phyloP scores from a whole-genome alignment of 2,113 vertebrate species.

The Odocoileus hemionus region DNA sequence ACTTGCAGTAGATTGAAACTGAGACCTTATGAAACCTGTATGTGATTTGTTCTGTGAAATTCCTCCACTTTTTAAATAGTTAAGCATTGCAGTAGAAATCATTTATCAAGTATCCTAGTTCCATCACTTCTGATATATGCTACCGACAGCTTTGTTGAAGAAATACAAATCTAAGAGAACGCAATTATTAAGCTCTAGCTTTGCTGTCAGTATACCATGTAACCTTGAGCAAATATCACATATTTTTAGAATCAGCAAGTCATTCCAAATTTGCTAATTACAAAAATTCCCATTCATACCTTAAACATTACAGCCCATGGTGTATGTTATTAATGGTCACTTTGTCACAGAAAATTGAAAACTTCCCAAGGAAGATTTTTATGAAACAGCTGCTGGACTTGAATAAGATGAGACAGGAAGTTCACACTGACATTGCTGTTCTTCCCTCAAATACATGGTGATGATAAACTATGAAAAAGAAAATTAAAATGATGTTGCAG shows the following conservation, averaged over 20 bases:
- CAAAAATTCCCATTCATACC: background rate
- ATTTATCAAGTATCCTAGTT: slow-evolving; percentile 13
- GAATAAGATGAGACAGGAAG: background rate
- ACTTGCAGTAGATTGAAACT: background rate
- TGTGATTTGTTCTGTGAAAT: slow-evolving; percentile 38
- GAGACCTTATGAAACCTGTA: background rate
- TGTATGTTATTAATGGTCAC: background rate
- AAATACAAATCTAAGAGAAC: slow-evolving; percentile 27
- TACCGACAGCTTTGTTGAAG: background rate
- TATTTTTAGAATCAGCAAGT: background rate
- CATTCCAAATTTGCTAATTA: slow-evolving; percentile 1
- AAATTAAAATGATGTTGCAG: background rate
- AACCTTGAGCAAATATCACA: background rate
- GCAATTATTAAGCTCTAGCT: background rate
- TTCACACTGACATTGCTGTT: background rate
- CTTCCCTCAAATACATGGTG: background rate
- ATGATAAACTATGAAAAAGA: slow-evolving; percentile 5
- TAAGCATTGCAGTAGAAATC: background rate
- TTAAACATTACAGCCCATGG: background rate
- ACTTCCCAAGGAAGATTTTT: background rate
- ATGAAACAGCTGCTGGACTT: background rate
- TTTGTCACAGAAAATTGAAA: background rate
- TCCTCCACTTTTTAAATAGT: slow-evolving; percentile 15
- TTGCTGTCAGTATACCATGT: background rate
- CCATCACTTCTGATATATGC: background rate